Evolutionary conservation across 2,113 vertebrate genomes (phyloP), one percentile per base, ranked within the genome.

Genomic region (Saccopteryx leptura): DNA sequence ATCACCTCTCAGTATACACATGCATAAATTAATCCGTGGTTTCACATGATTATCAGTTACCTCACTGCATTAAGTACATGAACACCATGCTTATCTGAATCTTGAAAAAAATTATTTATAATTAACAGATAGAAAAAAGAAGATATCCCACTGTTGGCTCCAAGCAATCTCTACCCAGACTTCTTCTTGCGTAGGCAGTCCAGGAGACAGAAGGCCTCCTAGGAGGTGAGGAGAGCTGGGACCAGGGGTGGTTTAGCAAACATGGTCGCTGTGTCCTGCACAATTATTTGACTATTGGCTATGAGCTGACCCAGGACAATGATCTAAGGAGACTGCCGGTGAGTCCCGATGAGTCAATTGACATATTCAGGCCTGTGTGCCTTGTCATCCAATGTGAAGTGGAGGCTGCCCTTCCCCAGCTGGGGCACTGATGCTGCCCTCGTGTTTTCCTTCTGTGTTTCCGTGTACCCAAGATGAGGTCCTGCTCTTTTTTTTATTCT

Each of bases 321-420:
- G 9, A 24, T 52, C 15, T 69, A 14, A 39, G 33, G 50, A 56
- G 60, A 18, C 58, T 31, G 24, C 83, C n/a, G 39, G 19, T 24
- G 21, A 75, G n/a, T 74, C 7, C 46, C 54, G 58, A 24, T 39
- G 58, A 28, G 4, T 50, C 2, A 33, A 0, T n/a, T 28, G 15
- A 14, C 28, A 33, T 5, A 26, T 0, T 76, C 50, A 87, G 28
- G 23, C 21, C 2, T 0, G 6, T 48, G 33, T 91, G n/a, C 19
- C 52, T 28, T n/a, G 7, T 31, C 21, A 4, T 33, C 31, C 4
- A 31, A 8, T 61, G 9, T 52, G 23, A 58, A 63, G 13, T 12
- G 2, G n/a, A 4, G 1, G 21, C 56, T 48, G 1, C 19, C 7
- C 7, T 46, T 71, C 28, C 13, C 5, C n/a, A 14, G 26, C 4